phyloP scores from a whole-genome alignment of 2,888 invertebrate genomes.

The Conomelus anceps region DNA sequence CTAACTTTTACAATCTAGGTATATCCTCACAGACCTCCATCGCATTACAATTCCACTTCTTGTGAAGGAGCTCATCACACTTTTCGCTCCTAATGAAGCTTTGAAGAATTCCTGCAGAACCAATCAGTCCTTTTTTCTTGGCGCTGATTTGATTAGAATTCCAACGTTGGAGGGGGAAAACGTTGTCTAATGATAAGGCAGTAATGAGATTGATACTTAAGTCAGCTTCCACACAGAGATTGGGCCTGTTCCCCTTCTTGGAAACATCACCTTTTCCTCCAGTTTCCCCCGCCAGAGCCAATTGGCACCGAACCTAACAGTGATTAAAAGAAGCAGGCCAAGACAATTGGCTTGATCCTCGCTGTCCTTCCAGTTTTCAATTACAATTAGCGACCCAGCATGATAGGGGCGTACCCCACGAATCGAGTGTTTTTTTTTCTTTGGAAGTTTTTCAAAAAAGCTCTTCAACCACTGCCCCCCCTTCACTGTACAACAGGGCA shows the following conservation, averaged over 20 bases:
- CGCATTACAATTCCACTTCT: neutral
- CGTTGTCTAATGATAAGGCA: neutral
- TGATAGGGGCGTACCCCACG: slow-evolving; percentile 21
- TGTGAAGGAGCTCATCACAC: neutral
- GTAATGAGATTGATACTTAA: neutral
- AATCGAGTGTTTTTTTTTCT: slow-evolving; percentile 27
- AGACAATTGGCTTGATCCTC: slow-evolving; percentile 6
- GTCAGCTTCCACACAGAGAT: neutral
- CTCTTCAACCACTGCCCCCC: neutral
- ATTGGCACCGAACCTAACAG: slow-evolving; percentile 5
- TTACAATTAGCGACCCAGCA: slow-evolving; percentile 27
- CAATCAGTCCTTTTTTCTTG: neutral
- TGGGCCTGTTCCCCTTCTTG: neutral
- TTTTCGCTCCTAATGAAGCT: neutral
- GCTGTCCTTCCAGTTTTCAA: slow-evolving; percentile 15
- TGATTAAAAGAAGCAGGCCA: slow-evolving; percentile 3
- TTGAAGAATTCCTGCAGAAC: no score
- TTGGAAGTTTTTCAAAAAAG: slow-evolving; percentile 31
- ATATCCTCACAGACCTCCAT: neutral
- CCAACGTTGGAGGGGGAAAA: neutral
- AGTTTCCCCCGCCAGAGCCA: neutral
- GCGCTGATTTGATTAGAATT: neutral
- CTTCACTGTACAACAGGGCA: neutral
- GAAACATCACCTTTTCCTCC: neutral
- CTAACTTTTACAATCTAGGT: neutral